phyloP scores from a whole-genome alignment of 30 jellyfish, hydroid and myxozoan genomes.

The Catostylus mosaicus region DNA sequence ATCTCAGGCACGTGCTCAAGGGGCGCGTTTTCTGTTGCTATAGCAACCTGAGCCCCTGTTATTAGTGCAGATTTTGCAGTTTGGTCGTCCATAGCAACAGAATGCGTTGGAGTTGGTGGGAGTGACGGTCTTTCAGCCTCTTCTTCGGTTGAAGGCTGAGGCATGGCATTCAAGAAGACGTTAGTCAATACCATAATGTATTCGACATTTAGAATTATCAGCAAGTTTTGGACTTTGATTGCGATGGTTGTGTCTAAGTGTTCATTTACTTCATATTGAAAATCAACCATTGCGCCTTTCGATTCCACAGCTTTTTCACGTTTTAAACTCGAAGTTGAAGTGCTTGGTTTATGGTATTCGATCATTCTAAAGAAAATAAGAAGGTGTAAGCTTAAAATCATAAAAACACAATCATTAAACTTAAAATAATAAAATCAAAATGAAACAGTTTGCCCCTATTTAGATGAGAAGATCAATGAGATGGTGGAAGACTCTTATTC shows the following conservation, averaged over 20 bases:
- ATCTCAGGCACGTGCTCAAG: constrained; percentile 67
- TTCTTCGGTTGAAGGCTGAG: constrained; percentile 50
- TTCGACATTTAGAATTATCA: constrained; percentile 79
- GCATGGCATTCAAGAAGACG: constrained; percentile 75
- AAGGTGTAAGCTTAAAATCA: too few relatives aligned
- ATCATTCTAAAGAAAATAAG: constrained; percentile 24
- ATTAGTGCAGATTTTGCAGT: constrained; percentile 26
- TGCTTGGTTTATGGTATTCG: constrained; percentile 26
- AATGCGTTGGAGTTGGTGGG: constrained; percentile 82
- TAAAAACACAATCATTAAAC: too few relatives aligned
- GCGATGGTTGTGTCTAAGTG: constrained; percentile 42
- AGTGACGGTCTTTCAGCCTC: constrained; percentile 51
- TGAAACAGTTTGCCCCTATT: too few relatives aligned
- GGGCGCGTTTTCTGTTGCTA: constrained; percentile 36
- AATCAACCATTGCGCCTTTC: constrained; percentile 40
- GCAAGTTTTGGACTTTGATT: constrained; percentile 57
- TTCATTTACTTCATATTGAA: constrained; percentile 21
- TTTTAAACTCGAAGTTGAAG: not conserved
- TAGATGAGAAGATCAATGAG: too few relatives aligned
- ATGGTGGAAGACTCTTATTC: too few relatives aligned
- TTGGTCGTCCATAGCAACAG: constrained; percentile 49
- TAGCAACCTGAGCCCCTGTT: constrained; percentile 46
- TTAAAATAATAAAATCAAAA: too few relatives aligned
- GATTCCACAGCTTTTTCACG: constrained; percentile 4
- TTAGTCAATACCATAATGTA: constrained; percentile 80